A percentile compares a stretch with the other conserved stretches of the same genome.
phyloP scores from a whole-genome alignment of 2,888 invertebrate species.

The Eudemis profundana region DNA sequence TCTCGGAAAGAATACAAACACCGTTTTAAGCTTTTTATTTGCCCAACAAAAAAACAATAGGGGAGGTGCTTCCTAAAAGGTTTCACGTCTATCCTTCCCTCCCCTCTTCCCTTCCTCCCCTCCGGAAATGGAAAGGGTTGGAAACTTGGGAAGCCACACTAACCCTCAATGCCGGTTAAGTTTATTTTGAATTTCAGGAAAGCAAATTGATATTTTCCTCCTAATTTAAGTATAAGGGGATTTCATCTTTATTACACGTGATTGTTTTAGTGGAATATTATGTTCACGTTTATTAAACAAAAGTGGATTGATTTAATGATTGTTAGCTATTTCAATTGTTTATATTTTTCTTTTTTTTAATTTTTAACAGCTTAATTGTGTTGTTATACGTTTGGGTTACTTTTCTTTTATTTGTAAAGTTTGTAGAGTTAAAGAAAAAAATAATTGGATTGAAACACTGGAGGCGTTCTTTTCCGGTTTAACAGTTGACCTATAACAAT shows the following conservation, averaged over 20 bases:
- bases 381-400: no score
- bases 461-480: no score
- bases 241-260: background rate
- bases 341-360: no score
- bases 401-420: no score
- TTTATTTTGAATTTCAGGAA: slow-evolving; percentile 21
- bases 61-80: slow-evolving; percentile 81
- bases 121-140: slow-evolving; percentile 59
- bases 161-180: slow-evolving; percentile 47
- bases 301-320: no score
- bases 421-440: no score
- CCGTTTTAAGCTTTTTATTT: slow-evolving; percentile 69
- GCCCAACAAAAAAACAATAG: slow-evolving; percentile 54
- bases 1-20: slow-evolving; percentile 46
- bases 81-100: slow-evolving; percentile 61
- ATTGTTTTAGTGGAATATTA: no score
- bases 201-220: slow-evolving; percentile 23
- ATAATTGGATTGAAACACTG: no score
- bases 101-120: slow-evolving; percentile 40
- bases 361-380: no score
- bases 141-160: slow-evolving; percentile 70
- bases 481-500: no score
- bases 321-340: no score
- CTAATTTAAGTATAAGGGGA: background rate
- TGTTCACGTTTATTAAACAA: no score